A percentile compares a stretch with the other conserved stretches of the same genome.
phyloP scores from a whole-genome alignment of 2,113 vertebrate species.

The Cynocephalus volans region DNA sequence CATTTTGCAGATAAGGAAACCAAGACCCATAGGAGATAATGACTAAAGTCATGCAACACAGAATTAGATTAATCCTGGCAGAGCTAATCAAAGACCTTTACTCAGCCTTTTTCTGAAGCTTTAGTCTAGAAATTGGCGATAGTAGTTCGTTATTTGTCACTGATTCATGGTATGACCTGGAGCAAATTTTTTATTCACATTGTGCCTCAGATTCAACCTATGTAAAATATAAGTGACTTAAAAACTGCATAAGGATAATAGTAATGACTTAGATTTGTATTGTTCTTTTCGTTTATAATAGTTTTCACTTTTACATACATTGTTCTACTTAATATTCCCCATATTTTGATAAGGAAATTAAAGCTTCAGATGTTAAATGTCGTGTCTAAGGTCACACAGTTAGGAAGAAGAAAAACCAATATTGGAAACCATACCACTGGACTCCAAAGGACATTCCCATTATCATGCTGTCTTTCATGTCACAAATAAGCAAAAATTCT shows the following conservation, averaged over 20 bases:
- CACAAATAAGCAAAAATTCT: conserved; percentile 33
- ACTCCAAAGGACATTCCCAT: neutral
- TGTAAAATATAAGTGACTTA: conserved; percentile 38
- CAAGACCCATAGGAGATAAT: conserved; percentile 1
- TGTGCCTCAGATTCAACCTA: conserved; percentile 6
- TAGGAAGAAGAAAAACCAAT: conserved; percentile 54
- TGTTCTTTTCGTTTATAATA: conserved; percentile 39
- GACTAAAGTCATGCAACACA: neutral
- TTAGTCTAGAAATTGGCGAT: neutral
- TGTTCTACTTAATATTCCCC: conserved; percentile 43
- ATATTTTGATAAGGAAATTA: conserved; percentile 57
- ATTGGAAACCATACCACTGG: neutral
- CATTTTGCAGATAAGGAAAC: conserved; percentile 60
- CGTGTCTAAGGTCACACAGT: neutral
- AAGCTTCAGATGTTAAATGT: conserved; percentile 37
- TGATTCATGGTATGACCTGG: neutral
- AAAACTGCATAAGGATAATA: conserved; percentile 17
- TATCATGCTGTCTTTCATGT: conserved; percentile 22
- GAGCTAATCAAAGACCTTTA: neutral
- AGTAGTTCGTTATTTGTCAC: neutral
- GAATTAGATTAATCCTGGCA: conserved; percentile 34
- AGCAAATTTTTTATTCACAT: conserved; percentile 12
- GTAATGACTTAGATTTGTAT: conserved; percentile 36
- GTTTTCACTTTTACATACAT: conserved; percentile 26
- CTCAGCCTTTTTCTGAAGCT: conserved; percentile 57